These are phyloP conservation scores for Apodemus sylvaticus DNA, from an alignment of 2,113 vertebrate genomes.

Conservation along the genomic window DNA sequence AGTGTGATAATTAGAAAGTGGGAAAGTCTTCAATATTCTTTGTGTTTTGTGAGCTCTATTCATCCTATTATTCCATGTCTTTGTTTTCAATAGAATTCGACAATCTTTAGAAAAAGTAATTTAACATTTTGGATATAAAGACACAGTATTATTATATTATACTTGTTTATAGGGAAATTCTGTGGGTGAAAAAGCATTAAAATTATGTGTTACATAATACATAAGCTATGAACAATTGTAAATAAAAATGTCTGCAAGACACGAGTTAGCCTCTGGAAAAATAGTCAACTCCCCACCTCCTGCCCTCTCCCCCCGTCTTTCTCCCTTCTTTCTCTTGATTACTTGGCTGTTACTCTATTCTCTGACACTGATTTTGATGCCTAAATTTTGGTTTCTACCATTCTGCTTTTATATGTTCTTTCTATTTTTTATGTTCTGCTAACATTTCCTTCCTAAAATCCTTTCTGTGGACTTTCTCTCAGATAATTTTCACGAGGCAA, in stretches of 20 bases:
- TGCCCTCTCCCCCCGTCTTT: conserved; percentile 16
- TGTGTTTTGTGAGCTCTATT: neutral
- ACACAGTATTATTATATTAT: neutral
- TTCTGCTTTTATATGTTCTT: conserved; percentile 17
- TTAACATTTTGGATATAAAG: neutral
- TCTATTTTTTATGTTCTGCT: conserved; percentile 45
- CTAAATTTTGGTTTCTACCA: neutral
- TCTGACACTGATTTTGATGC: conserved; percentile 48
- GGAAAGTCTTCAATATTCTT: conserved; percentile 12
- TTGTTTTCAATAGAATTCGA: conserved; percentile 36
- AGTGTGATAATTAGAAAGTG: conserved; percentile 25
- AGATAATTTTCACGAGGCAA: neutral
- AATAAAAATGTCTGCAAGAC: conserved; percentile 67
- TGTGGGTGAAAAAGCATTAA: neutral
- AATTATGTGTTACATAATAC: neutral
- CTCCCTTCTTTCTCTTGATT: neutral
- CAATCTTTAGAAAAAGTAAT: conserved; percentile 5
- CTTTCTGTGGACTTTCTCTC: neutral
- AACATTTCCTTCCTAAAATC: conserved; percentile 8
- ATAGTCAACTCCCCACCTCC: neutral
- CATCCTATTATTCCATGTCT: neutral
- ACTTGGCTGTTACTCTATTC: conserved; percentile 74
- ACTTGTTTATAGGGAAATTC: conserved; percentile 3
- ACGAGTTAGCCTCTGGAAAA: conserved; percentile 68
- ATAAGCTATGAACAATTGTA: conserved; percentile 28